Conservation (phyloP, 2,797 vertebrate genomes). For the Leptatherina wallacei region DNA sequence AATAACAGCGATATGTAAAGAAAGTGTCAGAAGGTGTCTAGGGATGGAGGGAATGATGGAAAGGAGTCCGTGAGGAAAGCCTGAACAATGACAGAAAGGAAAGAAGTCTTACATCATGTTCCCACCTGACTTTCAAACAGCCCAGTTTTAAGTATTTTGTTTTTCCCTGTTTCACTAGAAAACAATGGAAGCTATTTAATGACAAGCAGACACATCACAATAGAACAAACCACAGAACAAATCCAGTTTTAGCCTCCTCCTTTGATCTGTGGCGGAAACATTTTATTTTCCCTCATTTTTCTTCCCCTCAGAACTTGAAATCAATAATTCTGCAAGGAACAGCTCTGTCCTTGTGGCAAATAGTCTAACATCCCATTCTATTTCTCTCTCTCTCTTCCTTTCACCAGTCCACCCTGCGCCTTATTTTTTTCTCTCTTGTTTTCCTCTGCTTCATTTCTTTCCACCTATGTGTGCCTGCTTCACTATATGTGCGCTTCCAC, state of each 20-base stretch:
- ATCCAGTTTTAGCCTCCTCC: conserved; percentile 46
- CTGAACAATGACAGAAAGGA: conserved; percentile 22
- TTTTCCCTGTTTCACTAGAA: conserved; percentile 45
- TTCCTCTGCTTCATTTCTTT: conserved; percentile 65
- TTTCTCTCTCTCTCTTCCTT: conserved; percentile 50
- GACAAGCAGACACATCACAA: conserved; percentile 63
- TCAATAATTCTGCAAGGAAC: conserved; percentile 77
- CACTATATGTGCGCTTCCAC: conserved; percentile 46
- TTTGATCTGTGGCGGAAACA: conserved; percentile 69
- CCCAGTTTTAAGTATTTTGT: conserved; percentile 27
- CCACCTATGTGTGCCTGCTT: conserved; percentile 68
- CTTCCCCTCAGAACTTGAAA: conserved; percentile 72
- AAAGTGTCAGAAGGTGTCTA: conserved; percentile 26
- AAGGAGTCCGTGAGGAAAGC: conserved; percentile 18
- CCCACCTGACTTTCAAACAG: conserved; percentile 39
- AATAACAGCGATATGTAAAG: conserved; percentile 43
- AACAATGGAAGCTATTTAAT: conserved; percentile 61
- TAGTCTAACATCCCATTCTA: conserved; percentile 78
- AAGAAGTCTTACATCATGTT: conserved; percentile 31
- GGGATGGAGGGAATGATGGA: conserved; percentile 29
- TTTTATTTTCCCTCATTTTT: conserved; percentile 70
- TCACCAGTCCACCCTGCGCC: conserved; percentile 37
- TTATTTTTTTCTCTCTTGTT: conserved; percentile 53
- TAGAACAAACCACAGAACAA: conserved; percentile 64
- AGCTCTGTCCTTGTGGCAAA: conserved; percentile 71